Evolutionary conservation across 1,140 invertebrate genomes (phyloP).

Genomic region (Eriocheir sinensis): DNA sequence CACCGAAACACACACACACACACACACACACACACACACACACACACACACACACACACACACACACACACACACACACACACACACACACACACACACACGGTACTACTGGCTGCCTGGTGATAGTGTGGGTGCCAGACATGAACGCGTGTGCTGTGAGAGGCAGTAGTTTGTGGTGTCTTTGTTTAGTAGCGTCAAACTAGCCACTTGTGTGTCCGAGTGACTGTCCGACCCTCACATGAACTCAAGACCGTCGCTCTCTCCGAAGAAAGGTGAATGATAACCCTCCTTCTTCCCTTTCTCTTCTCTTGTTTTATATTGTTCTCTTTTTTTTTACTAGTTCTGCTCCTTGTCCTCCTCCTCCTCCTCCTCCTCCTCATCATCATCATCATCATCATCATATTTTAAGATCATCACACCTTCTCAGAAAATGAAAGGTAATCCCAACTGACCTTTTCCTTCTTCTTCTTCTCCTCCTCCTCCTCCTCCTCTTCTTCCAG

Average conservation of each 20-base stretch:
- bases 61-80: neutral
- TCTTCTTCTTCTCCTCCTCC: neutral
- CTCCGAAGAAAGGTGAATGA: no score
- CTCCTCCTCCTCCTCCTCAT: no score
- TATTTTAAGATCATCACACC: neutral
- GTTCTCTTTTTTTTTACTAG: no score
- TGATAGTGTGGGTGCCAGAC: neutral
- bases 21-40: constrained; percentile 18
- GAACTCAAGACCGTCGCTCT: no score
- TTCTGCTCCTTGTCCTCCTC: no score
- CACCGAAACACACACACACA: neutral
- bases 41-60: neutral
- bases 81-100: constrained; percentile 3
- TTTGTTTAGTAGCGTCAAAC: constrained; percentile 4
- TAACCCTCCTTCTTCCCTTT: no score
- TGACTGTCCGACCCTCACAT: neutral
- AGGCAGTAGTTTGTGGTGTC: neutral
- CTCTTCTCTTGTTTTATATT: no score
- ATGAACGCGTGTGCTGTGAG: neutral
- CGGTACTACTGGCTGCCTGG: neutral
- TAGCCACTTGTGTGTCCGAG: neutral
- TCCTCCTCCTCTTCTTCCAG: neutral
- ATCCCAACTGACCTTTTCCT: neutral
- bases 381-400: no score
- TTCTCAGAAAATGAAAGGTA: constrained; percentile 14